A percentile compares a stretch with the other conserved stretches of the same genome.
Evolutionary conservation across 1,140 invertebrate species (phyloP).

Genomic region (Drosophila burlai): DNA sequence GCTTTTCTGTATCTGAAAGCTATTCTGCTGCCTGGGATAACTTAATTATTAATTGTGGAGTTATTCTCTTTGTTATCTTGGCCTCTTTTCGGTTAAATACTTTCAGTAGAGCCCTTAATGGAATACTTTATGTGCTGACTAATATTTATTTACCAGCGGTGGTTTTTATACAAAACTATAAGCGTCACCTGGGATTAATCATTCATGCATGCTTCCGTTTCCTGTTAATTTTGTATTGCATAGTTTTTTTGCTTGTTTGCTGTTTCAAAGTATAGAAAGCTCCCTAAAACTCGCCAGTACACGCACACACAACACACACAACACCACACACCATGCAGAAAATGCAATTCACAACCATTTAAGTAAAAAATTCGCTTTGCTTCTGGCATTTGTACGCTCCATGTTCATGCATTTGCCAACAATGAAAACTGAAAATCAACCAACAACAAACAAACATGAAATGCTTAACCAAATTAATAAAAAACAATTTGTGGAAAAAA

Average conservation of each 20-base stretch:
- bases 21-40: neutral
- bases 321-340: constrained; percentile 6
- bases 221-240: neutral
- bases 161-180: neutral
- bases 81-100: neutral
- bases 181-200: neutral
- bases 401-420: constrained; percentile 37
- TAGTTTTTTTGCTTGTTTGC: constrained; percentile 16
- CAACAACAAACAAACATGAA: constrained; percentile 31
- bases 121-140: neutral
- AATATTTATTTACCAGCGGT: neutral
- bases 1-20: constrained; percentile 24
- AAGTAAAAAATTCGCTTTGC: constrained; percentile 34
- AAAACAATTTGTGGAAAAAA: constrained; percentile 32
- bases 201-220: neutral
- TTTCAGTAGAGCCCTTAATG: no score
- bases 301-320: neutral
- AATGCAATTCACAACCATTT: constrained; percentile 19
- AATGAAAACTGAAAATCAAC: constrained; percentile 46
- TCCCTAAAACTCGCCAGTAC: constrained; percentile 48
- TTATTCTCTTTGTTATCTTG: neutral
- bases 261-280: constrained; percentile 44
- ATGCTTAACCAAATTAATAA: constrained; percentile 43
- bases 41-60: constrained; percentile 11
- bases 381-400: constrained; percentile 33